Evolutionary conservation across 2,113 vertebrate species (phyloP), one percentile per base, ranked within the genome.

Genomic region (Varanus salvator): DNA sequence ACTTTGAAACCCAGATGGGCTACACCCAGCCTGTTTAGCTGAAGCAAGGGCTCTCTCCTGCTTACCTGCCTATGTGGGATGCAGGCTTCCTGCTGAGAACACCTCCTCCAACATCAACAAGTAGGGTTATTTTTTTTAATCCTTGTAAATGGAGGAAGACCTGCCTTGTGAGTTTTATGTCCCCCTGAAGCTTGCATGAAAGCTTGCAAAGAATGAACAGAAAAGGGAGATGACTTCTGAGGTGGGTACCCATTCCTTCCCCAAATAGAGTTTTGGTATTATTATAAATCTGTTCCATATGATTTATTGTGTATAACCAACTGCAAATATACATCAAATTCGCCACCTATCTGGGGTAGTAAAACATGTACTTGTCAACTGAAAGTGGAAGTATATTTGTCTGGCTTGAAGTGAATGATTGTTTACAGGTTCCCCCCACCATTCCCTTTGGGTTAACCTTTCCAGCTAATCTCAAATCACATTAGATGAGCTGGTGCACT

Each of bases 351-450:
- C 19, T 90, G 52, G 84, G 15, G 4, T 68, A 83, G 21, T 90
- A 91, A 92, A 92, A 91, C 66, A 44, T 44, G 38, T 78, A 76
- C 89, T 74, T 78, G 48, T 74, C 85, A 60, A 84, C 52, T 87
- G 8, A 7, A 85, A 57, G 69, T 75, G 34, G 15, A 74, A 34
- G 48, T 57, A 74, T 57, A 76, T 84, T 84, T 83, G 34, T n/a
- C 76, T 86, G 78, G 69, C 29, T 66, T 84, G 80, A 66, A 88
- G 84, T 89, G 71, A 91, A 4, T 71, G 80, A 87, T 90, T 90
- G 90, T 50, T n/a, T 90, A 76, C 1, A 50, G 64, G 60, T 90
- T 3, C 76, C 78, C 50, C 6, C 11, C 23, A 29, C 27, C 38
- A 44, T 44, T 44, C 38, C 69, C 38, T 74, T n/a, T 34, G 74